Conservation (phyloP, 2,888 invertebrate genomes). For the Cerastis leucographa region DNA sequence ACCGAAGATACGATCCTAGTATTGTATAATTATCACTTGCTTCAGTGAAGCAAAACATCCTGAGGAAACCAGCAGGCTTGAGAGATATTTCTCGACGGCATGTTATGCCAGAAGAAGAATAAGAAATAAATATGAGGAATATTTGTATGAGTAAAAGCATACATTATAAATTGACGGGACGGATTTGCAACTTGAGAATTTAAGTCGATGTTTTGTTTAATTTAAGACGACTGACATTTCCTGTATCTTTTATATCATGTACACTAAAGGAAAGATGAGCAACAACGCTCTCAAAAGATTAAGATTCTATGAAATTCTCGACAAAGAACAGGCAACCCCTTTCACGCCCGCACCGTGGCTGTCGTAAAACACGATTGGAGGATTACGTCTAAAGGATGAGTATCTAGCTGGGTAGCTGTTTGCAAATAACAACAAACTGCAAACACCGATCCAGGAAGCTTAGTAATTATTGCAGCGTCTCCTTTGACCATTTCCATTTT, state of each 20-base stretch:
- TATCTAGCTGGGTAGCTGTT: conserved; percentile 2
- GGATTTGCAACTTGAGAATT: not conserved
- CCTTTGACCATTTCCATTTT: not conserved
- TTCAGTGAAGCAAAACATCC: too few relatives aligned
- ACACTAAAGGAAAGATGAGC: conserved; percentile 28
- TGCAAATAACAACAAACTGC: conserved; percentile 46
- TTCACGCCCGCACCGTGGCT: conserved; percentile 34
- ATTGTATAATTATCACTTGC: too few relatives aligned
- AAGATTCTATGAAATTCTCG: conserved; percentile 50
- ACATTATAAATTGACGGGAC: not conserved
- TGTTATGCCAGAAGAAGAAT: too few relatives aligned
- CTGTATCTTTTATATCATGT: conserved; percentile 22
- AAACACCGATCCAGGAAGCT: not conserved
- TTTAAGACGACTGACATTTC: conserved; percentile 19
- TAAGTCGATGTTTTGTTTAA: conserved; percentile 12
- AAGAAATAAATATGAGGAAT: too few relatives aligned
- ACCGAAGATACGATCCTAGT: too few relatives aligned
- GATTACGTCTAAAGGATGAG: conserved; percentile 36
- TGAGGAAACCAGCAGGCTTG: too few relatives aligned
- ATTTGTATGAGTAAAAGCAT: not conserved
- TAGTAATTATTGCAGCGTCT: conserved; percentile 11
- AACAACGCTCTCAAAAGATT: conserved; percentile 43
- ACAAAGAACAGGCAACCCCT: conserved; percentile 36
- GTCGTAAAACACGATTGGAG: conserved; percentile 47
- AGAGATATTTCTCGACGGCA: too few relatives aligned